phyloP scores from a whole-genome alignment of 2,888 invertebrate genomes.

The Ophonus ardosiacus region DNA sequence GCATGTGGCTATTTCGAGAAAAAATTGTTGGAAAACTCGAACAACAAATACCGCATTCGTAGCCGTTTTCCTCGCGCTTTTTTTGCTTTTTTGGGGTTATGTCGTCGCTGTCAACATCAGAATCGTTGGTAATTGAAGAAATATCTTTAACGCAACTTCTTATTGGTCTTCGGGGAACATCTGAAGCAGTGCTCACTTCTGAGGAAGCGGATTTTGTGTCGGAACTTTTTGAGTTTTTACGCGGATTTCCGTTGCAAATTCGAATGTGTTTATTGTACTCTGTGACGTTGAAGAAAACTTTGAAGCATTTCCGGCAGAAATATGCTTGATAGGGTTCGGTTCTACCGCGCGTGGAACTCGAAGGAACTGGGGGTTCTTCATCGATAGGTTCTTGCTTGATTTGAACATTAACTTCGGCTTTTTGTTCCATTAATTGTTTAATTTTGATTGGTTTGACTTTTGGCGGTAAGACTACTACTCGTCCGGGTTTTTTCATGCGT shows the following conservation, averaged over 20 bases:
- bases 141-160: constrained; percentile 73
- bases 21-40: constrained; percentile 74
- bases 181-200: constrained; percentile 30
- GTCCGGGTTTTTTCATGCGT: constrained; percentile 16
- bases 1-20: constrained; percentile 75
- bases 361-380: background rate
- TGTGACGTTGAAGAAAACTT: constrained; percentile 74
- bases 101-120: constrained; percentile 49
- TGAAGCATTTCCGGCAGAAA: constrained; percentile 75
- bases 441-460: constrained; percentile 68
- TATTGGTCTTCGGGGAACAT: constrained; percentile 70
- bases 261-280: constrained; percentile 74
- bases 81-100: constrained; percentile 19
- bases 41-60: constrained; percentile 73
- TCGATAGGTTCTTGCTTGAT: constrained; percentile 66
- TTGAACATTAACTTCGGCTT: constrained; percentile 21
- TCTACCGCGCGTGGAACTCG: background rate
- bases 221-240: background rate
- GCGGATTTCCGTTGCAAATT: constrained; percentile 66
- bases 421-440: constrained; percentile 69
- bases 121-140: constrained; percentile 66
- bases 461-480: constrained; percentile 39
- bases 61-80: constrained; percentile 68
- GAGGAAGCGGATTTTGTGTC: constrained; percentile 12
- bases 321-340: constrained; percentile 71